These are phyloP conservation scores for Anthonomus grandis DNA, from an alignment of 1,140 invertebrate species.

Conservation along the genomic window DNA sequence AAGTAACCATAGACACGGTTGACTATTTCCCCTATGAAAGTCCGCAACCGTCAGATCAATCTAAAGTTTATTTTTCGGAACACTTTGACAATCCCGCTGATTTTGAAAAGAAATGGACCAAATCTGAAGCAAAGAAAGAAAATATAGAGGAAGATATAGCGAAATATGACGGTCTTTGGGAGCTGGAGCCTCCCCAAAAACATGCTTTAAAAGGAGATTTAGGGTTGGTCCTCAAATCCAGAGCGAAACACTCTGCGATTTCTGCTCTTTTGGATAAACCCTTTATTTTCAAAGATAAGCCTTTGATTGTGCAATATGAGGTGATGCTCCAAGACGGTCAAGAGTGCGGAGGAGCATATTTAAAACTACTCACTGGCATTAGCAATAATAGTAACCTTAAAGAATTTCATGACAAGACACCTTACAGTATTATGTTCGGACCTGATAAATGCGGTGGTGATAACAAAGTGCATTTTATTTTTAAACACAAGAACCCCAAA, in stretches of 20 bases:
- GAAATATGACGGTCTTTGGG: conserved; percentile 89
- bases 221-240: conserved; percentile 88
- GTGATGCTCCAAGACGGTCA: conserved; percentile 89
- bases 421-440: conserved; percentile 99
- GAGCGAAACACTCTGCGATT: conserved; percentile 96
- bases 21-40: conserved; percentile 53
- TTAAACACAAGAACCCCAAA: conserved; percentile 91
- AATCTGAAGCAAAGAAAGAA: conserved; percentile 92
- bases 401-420: conserved; percentile 92
- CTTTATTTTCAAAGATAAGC: conserved; percentile 84
- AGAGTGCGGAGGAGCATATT: conserved; percentile 97
- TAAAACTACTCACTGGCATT: conserved; percentile 82
- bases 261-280: conserved; percentile 74
- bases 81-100: conserved; percentile 79
- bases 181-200: conserved; percentile 73
- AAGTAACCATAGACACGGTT: conserved; percentile 42
- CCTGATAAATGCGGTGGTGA: conserved; percentile 98
- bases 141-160: conserved; percentile 86
- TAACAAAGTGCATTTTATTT: conserved; percentile 97
- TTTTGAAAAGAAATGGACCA: conserved; percentile 79
- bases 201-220: conserved; percentile 78
- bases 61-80: conserved; percentile 75
- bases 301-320: conserved; percentile 94
- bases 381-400: conserved; percentile 67
- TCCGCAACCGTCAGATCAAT: conserved; percentile 54